Evolutionary conservation across 2,797 vertebrate species (phyloP), one percentile per base, ranked within the genome.

Genomic region (Lutjanus argentimaculatus): DNA sequence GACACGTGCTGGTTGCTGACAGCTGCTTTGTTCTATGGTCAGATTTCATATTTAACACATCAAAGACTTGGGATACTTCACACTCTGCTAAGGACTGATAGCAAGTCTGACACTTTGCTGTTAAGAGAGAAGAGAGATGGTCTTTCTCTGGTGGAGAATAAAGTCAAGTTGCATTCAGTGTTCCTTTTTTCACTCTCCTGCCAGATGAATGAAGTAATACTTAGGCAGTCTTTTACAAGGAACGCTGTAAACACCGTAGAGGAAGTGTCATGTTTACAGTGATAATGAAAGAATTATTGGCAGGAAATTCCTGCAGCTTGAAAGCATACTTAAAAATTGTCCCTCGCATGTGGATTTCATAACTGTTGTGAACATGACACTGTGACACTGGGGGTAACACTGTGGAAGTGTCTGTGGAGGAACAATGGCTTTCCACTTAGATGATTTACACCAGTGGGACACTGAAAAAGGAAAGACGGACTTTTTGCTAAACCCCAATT

Each of bases 11-110:
- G 96, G 90, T 95, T 92, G 94, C 93, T 97, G 97, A 97, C 96
- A 97, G 96, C 93, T 95, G 95, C 97, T 98, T 98, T 97, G 97
- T 97, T 98, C 97, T 97, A 92, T 95, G 95, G 96, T 97, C 96
- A 97, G 96, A 96, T 97, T 97, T 96, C 95, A 96, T 96, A 96
- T 96, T 97, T 96, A 97, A 96, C 97, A 97, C 96, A 97, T 98
- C 96, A 97, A 97, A 97, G 96, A 93, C 95, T 95, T 93, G 21
- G 87, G 72, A 85, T 91, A 83, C 87, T 89, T 84, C 82, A 81
- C 86, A 91, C 88, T 83, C 85, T 43, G 80, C 83, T 70, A 65
- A 80, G 75, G 85, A 88, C 88, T 85, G 61, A 91, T 86, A 85
- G 85, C 81, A 79, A 78, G 84, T 84, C 80, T 88, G 86, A 90